Base-by-base conservation (phyloP, 2,113 vertebrate species). In the Litocranius walleri region DNA sequence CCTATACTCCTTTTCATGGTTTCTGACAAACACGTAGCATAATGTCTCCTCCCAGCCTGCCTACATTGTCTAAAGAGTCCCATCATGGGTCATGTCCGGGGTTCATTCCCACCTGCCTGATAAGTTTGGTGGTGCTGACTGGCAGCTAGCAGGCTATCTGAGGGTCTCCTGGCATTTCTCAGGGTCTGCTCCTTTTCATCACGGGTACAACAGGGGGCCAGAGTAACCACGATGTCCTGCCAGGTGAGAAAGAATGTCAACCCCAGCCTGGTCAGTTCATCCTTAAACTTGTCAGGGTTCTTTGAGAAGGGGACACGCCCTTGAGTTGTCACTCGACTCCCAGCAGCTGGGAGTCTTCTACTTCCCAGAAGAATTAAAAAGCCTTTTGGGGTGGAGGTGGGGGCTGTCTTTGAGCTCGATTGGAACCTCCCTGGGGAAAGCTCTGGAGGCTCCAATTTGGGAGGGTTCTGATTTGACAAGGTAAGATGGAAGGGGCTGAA, bases 171-270 rank as follows among this genome's bases (percentile, higher is more conserved):
- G 40, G 74, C 23, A 43, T 80, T 80, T 30, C 15, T 80, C 77
- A 48, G 77, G 9, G 14, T 48, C 27, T 29, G 43, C 14, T 80
- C 77, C 77, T 80, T 80, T 80, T 48, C 77, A 80, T 16, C 23
- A 0, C 0, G 3, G 6, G 6, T 27, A 13, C 40, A 45, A 15
- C 3, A 14, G 36, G 6, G 6, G 74, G 13, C 71, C 67, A 74
- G 71, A 74, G 36, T 43, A 74, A 74, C 36, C 36, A 74, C 6
- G 11, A 74, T 25, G 71, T 74, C 36, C 71, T 25, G 71, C 71
- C 36, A 74, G 67, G 71, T 43, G 36, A 40, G 21, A 25, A 5
- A 43, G 21, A 25, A 40, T 74, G 71, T 74, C 71, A 74, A 43
- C 36, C 36, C 36, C 71, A 74, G 71, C 21, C 36, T 40, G 19